Evolutionary conservation across 2,888 invertebrate species (phyloP), one percentile per base, ranked within the genome.

Genomic region (Philopedon plagiatum): DNA sequence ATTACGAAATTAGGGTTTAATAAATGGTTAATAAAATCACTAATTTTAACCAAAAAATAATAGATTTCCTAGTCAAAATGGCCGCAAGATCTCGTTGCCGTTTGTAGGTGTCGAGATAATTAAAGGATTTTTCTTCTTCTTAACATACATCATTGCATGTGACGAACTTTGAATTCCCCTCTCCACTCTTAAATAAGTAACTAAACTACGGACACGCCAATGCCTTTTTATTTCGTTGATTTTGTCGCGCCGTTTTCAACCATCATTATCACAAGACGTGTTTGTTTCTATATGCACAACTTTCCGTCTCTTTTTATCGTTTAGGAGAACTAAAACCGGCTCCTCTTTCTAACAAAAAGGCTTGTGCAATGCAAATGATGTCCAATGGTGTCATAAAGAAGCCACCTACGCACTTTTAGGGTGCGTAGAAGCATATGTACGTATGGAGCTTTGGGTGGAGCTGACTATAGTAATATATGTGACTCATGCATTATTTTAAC

Each of bases 361-460:
- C 51, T 54, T 58, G 58, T 37, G 58, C 37, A 41, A 58, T 58
- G 23, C 58, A 58, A 58, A 58, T 58, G 58, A 58, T 26, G 58
- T 41, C 41, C 21, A 41, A n/a, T n/a, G 58, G 37, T 54, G 51
- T 54, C 51, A 29, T 37, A 57, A 34, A 39, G 58, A 58, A 26
- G 58, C 23, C 39, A 39, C 58, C 58, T 58, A 58, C 58, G 41
- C 58, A 23, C 39, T 23, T 41, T 26, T 58, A 37, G 58, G 58
- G 58, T 39, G 58, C 58, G 58, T 58, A 58, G 7, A 41, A 9
- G 58, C 39, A 58, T 58, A 58, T 58, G n/a, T n/a, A n/a, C 23
- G 18, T 39, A 58, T 34, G 11, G 26, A 26, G 13, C 41, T 58
- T 41, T 58, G 41, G 39, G 39, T 58, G 41, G 19, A 26, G 15